phyloP scores from a whole-genome alignment of 23 tunicate species.

The Trididemnum clinides region DNA sequence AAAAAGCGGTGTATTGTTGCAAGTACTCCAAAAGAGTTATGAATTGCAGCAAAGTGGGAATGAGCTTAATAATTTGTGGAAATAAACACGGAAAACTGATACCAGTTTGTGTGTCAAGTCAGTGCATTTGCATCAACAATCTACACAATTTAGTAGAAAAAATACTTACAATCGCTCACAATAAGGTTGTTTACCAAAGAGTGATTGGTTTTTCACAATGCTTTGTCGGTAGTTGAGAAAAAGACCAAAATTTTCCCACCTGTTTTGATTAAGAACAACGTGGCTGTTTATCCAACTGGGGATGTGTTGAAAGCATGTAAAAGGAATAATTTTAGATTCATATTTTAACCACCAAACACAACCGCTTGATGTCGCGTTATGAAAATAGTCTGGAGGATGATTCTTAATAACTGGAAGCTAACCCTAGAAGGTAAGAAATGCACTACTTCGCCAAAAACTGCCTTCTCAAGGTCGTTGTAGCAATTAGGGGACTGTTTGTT shows the following conservation, averaged over 20 bases:
- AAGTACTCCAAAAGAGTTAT: not conserved
- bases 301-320: constrained; percentile 9
- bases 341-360: not conserved
- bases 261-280: constrained; percentile 7
- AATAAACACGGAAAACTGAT: not conserved
- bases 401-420: not conserved
- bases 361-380: not conserved
- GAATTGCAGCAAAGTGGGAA: not conserved
- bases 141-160: not conserved
- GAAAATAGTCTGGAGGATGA: constrained; percentile 14
- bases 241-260: too few species aligned
- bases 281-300: not conserved
- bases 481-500: not conserved
- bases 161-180: not conserved
- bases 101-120: not conserved
- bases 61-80: constrained; percentile 18
- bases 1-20: not conserved
- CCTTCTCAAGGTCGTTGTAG: not conserved
- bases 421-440: constrained; percentile 10
- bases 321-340: not conserved
- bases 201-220: too few species aligned
- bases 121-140: not conserved
- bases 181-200: not conserved
- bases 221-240: too few species aligned
- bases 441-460: constrained; percentile 2